phyloP scores from a whole-genome alignment of 2,797 vertebrate genomes.

The Spizella passerina region DNA sequence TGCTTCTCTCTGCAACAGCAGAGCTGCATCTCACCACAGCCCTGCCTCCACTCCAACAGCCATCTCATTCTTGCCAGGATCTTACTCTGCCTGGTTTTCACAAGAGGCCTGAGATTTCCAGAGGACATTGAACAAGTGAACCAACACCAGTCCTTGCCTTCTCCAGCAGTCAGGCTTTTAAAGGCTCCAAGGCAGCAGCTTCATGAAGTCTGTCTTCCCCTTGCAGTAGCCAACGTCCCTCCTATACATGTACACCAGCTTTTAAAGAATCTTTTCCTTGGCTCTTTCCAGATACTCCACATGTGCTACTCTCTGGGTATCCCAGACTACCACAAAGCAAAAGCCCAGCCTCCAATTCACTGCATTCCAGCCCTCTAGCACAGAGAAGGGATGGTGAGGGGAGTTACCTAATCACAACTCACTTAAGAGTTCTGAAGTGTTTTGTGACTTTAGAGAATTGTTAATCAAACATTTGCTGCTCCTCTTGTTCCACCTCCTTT shows the following conservation, averaged over 20 bases:
- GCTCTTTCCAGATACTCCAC: background rate
- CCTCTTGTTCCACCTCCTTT: background rate
- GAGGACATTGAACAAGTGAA: background rate
- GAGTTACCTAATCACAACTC: background rate
- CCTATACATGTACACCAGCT: background rate
- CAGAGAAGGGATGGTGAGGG: fast-evolving
- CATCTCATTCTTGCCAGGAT: background rate
- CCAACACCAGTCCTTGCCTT: background rate
- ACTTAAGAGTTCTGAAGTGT: background rate
- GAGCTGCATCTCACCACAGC: background rate
- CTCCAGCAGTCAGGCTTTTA: background rate
- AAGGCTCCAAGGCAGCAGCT: background rate
- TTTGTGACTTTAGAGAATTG: background rate
- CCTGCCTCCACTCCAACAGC: background rate
- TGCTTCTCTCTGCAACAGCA: background rate
- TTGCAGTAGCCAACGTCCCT: background rate
- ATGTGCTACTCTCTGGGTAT: background rate
- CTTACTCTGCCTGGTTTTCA: background rate
- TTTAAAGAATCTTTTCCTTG: background rate
- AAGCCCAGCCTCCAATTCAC: background rate
- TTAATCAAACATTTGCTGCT: background rate
- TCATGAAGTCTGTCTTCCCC: background rate
- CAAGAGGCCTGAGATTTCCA: background rate
- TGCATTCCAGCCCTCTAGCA: background rate
- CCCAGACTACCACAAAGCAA: background rate